Percentiles rank a stretch among this genome's conserved stretches.
Conservation (phyloP, 2,113 vertebrate species). For the Colossoma macropomum region DNA sequence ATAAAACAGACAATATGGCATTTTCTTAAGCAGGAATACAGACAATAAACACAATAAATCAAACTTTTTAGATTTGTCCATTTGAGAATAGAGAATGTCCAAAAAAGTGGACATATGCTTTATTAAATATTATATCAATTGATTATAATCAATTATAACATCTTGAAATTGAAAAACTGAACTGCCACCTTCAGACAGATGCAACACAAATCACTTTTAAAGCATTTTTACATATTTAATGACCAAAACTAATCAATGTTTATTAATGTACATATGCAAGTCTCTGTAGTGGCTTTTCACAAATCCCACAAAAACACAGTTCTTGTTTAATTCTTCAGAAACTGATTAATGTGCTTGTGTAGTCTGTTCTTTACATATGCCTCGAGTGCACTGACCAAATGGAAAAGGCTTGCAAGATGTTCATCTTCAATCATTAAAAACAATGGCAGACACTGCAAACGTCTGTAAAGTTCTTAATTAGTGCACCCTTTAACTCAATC, state of each 20-base stretch:
- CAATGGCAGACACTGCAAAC: not conserved
- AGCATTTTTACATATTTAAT: not conserved
- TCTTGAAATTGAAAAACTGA: too few species aligned
- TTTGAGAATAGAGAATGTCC: too few species aligned
- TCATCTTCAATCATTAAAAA: conserved; percentile 2
- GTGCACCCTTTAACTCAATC: not conserved
- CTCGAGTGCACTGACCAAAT: not conserved
- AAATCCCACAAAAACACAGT: not conserved
- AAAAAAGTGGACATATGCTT: too few species aligned
- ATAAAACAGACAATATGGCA: too few species aligned
- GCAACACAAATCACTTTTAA: too few species aligned
- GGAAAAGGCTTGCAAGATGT: not conserved
- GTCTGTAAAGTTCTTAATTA: conserved; percentile 8
- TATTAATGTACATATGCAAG: not conserved
- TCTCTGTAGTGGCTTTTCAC: not conserved
- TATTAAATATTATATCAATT: too few species aligned
- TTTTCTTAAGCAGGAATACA: not conserved
- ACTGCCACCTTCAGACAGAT: not conserved
- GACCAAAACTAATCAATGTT: not conserved
- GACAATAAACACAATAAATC: not conserved
- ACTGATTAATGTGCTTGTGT: not conserved
- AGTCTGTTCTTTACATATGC: not conserved
- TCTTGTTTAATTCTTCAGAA: not conserved
- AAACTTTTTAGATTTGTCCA: not conserved
- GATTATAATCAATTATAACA: too few species aligned